These are phyloP conservation scores for Turdus rufiventris DNA, from an alignment of 2,113 vertebrate species.

Conservation along the genomic window DNA sequence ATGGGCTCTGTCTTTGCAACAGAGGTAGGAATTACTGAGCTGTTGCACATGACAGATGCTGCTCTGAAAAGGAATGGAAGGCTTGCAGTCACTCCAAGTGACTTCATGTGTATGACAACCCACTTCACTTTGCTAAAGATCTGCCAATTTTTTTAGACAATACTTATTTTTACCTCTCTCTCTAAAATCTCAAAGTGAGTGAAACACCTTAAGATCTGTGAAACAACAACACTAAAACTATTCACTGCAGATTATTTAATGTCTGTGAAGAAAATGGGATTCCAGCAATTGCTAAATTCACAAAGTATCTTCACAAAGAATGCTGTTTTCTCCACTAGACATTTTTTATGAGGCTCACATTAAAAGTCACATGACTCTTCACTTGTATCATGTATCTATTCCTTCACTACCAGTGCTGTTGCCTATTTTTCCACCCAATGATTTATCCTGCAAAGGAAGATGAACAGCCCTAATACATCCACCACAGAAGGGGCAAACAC, in stretches of 20 bases:
- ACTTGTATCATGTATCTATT: not conserved
- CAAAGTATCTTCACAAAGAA: not conserved
- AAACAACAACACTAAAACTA: not conserved
- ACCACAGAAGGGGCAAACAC: not conserved
- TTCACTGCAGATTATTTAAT: not conserved
- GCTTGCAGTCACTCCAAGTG: not conserved
- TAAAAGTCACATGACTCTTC: not conserved
- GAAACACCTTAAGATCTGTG: not conserved
- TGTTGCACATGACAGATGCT: not conserved
- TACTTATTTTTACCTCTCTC: not conserved
- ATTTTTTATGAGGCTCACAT: not conserved
- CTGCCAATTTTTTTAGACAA: not conserved
- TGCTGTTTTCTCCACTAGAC: not conserved
- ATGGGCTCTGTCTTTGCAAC: not conserved
- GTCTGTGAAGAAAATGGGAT: not conserved
- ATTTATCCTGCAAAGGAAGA: not conserved
- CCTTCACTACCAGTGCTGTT: not conserved
- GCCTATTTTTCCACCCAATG: not conserved
- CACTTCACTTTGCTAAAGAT: not conserved
- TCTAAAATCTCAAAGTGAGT: not conserved
- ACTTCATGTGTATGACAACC: fast-evolving
- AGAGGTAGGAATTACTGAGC: not conserved
- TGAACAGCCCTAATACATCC: not conserved
- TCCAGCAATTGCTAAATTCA: not conserved
- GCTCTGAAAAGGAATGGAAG: not conserved